These are phyloP conservation scores for Cecropterus lyciades DNA, from an alignment of 1,140 invertebrate species.

Conservation along the genomic window DNA sequence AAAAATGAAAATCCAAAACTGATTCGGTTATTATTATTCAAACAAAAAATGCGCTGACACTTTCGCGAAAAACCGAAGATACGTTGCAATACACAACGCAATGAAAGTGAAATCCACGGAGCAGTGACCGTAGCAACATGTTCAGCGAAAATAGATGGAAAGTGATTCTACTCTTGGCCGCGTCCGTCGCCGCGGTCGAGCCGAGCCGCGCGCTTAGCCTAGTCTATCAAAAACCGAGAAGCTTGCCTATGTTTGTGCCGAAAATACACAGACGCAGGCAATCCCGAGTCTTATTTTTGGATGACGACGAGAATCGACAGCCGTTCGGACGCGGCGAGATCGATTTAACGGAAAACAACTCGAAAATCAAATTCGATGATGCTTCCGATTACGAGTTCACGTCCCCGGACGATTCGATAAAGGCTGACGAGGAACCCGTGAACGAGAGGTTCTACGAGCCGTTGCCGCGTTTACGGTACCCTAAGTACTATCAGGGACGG, in stretches of 20 bases:
- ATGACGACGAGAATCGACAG: constrained; percentile 66
- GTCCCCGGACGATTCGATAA: constrained; percentile 51
- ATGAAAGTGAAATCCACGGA: constrained; percentile 76
- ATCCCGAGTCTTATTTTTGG: constrained; percentile 66
- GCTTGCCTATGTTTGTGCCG: constrained; percentile 70
- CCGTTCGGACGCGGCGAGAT: constrained; percentile 66
- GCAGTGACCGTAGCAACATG: constrained; percentile 78
- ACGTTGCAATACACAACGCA: constrained; percentile 45
- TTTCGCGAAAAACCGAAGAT: constrained; percentile 29
- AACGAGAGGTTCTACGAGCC: constrained; percentile 72
- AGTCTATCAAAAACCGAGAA: constrained; percentile 62
- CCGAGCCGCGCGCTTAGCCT: constrained; percentile 66
- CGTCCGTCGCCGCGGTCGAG: constrained; percentile 63
- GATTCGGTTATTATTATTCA: constrained; percentile 36
- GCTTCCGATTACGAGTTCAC: constrained; percentile 70
- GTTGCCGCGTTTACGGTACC: constrained; percentile 53
- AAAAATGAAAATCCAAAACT: constrained; percentile 49
- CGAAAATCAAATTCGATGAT: constrained; percentile 74
- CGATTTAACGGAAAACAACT: constrained; percentile 63
- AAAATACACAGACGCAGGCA: constrained; percentile 56
- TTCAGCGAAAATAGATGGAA: constrained; percentile 79
- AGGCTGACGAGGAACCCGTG: constrained; percentile 47
- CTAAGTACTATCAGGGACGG: constrained; percentile 69
- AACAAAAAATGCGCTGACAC: constrained; percentile 43
- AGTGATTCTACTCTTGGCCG: constrained; percentile 71